These are phyloP conservation scores for Hippoglossus hippoglossus DNA, from an alignment of 2,797 vertebrate species.

Conservation along the genomic window DNA sequence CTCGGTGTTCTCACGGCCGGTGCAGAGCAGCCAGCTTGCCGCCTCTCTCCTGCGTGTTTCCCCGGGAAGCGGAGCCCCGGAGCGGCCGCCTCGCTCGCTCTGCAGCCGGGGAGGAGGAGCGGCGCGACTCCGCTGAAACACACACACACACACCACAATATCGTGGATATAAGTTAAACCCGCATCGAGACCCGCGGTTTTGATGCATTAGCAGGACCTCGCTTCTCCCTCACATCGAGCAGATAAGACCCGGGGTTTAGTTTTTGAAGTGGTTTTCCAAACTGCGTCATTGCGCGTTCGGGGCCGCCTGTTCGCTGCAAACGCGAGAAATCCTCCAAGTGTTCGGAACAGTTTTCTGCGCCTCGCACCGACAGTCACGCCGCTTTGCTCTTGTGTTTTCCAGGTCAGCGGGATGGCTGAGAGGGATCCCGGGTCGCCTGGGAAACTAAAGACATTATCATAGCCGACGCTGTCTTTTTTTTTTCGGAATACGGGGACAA, in stretches of 20 bases:
- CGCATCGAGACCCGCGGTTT: background rate
- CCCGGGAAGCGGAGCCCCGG: conserved; percentile 62
- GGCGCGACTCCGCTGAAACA: conserved; percentile 15
- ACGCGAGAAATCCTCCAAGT: conserved; percentile 46
- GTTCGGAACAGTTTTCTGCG: conserved; percentile 44
- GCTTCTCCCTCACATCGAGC: background rate
- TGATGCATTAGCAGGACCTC: background rate
- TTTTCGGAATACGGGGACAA: conserved; percentile 72
- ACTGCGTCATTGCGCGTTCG: conserved; percentile 80
- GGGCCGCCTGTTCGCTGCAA: conserved; percentile 64
- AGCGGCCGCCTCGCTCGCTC: conserved; percentile 57
- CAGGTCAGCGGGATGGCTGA: conserved; percentile 86
- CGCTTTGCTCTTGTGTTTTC: conserved; percentile 62
- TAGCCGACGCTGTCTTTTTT: conserved; percentile 76
- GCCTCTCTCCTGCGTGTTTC: conserved; percentile 42
- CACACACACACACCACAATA: conserved; percentile 22
- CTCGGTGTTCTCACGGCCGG: conserved; percentile 23
- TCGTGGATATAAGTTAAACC: conserved; percentile 38
- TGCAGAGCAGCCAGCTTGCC: conserved; percentile 30
- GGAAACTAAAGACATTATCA: conserved; percentile 82
- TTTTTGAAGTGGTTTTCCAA: conserved; percentile 79
- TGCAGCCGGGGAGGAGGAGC: conserved; percentile 17
- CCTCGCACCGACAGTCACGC: conserved; percentile 43
- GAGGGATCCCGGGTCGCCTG: conserved; percentile 79
- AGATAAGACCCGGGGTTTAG: conserved; percentile 39